Evolutionary conservation across 2,888 invertebrate species (phyloP).

Genomic region (Argyresthia goedartella): DNA sequence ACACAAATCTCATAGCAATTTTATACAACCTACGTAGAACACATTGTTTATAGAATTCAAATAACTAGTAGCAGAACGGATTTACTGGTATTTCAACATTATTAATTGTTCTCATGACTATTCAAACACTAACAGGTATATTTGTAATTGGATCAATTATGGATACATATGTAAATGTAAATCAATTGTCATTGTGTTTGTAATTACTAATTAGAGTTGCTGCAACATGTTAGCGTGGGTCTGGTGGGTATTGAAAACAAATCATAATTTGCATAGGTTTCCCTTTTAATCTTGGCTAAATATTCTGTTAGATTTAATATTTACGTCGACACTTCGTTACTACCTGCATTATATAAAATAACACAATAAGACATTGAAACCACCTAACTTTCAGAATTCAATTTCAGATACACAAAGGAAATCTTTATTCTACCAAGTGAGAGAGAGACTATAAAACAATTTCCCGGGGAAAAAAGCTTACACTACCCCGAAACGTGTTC

Average conservation of each 20-base stretch:
- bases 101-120: too few species aligned
- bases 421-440: conserved; percentile 20
- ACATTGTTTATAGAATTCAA: too few species aligned
- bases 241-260: neutral
- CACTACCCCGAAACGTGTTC: conserved; percentile 10
- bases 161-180: neutral
- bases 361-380: too few species aligned
- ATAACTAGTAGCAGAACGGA: too few species aligned
- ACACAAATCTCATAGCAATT: too few species aligned
- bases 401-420: conserved; percentile 17
- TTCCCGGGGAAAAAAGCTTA: conserved; percentile 33
- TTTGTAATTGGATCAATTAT: neutral
- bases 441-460: conserved; percentile 44
- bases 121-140: neutral
- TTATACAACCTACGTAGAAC: too few species aligned
- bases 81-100: too few species aligned
- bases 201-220: neutral
- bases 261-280: too few species aligned
- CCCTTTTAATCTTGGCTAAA: too few species aligned
- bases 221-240: neutral
- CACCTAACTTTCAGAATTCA: neutral
- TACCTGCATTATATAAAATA: too few species aligned
- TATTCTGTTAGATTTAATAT: too few species aligned
- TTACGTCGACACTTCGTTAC: too few species aligned
- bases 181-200: conserved; percentile 1